Evolutionary conservation across 2,113 vertebrate species (phyloP), one percentile per base, ranked within the genome.

Genomic region (Archilochus colubris): DNA sequence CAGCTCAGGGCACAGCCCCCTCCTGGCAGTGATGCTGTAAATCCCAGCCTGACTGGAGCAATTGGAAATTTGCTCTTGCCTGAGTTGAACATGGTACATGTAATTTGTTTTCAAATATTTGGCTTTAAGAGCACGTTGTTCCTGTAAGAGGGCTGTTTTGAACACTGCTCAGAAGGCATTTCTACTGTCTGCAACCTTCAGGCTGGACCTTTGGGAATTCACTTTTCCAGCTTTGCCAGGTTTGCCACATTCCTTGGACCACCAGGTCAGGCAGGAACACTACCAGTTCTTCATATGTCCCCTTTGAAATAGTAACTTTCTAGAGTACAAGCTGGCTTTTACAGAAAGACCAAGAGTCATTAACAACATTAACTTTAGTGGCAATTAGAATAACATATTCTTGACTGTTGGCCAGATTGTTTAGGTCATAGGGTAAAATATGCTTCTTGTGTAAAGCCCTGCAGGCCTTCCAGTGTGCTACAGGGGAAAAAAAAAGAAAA

Each of bases 381-480:
- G 74, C 94, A 95, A 95, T 93, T 96, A 94, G 74, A 93, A 78
- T 92, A 95, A 94, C 83, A 83, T 96, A 88, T 87, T 96, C 87
- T 88, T 95, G 93, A 96, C 78, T 92, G 81, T 80, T 90, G 89
- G 85, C 92, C 88, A 94, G 87, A 89, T 86, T 78, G 78, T 94
- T 96, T 93, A 95, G 95, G 75, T 94, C 93, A 93, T 92, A 95
- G 91, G 78, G 82, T 94, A 93, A 96, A 96, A 90, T 91, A 91
- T 91, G 95, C 36, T 81, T 86, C 82, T 54, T 58, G 59, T 76
- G 70, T 75, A 93, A 91, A 96, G 82, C 69, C 50, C 74, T 82
- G 87, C 36, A 87, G 81, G 33, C 93, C 38, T 86, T 92, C 44
- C 62, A 46, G 64, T 81, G 61, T 63, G 69, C 84, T 93, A 25